Base-by-base conservation (phyloP, 2,113 vertebrate genomes). In the Sisor rabdophorus region DNA sequence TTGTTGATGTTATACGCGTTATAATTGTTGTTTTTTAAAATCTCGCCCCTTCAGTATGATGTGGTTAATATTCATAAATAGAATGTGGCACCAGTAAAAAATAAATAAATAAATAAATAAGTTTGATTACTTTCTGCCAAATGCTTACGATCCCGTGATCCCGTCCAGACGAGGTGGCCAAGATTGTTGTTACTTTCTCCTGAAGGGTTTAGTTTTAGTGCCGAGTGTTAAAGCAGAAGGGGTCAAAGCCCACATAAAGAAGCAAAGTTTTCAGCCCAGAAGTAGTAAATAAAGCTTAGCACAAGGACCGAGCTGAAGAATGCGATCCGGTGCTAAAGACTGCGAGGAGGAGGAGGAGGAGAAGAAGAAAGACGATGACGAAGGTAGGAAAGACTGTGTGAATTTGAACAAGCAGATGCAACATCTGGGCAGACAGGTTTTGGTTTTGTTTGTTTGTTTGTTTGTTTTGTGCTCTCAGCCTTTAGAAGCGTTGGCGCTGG, bases 391-490 rank as follows among this genome's bases (percentile, higher is more conserved):
- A 7, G 7, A 36, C n/a, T n/a, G n/a, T n/a, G n/a, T n/a, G 32
- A 36, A 36, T 3, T 4, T 4, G 32, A 36, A 69, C 24, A 55
- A 24, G 63, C 36, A 44, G 64, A 64, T 9, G 24, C 78, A 67
- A 83, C 86, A 83, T 85, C 72, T 76, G 86, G 86, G 83, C 85
- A 85, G 53, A 73, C 72, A 30, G 15, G 67, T 8, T 16, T 63
- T 84, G n/a, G 61, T 63, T 28, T 61, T 81, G 82, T 84, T 85
- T 64, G 19, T 20, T 36, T n/a, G n/a, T n/a, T n/a, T n/a, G n/a
- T n/a, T n/a, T n/a, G n/a, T n/a, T n/a, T n/a, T n/a, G n/a, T n/a
- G 19, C 8, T 2, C 10, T 64, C 77, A 77, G 70, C 55, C 44
- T 30, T 80, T 82, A 79, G 26, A 82, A 36, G 10, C 32, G n/a